phyloP scores from a whole-genome alignment of 1,140 invertebrate species.

The Ceratosolen solmsi region DNA sequence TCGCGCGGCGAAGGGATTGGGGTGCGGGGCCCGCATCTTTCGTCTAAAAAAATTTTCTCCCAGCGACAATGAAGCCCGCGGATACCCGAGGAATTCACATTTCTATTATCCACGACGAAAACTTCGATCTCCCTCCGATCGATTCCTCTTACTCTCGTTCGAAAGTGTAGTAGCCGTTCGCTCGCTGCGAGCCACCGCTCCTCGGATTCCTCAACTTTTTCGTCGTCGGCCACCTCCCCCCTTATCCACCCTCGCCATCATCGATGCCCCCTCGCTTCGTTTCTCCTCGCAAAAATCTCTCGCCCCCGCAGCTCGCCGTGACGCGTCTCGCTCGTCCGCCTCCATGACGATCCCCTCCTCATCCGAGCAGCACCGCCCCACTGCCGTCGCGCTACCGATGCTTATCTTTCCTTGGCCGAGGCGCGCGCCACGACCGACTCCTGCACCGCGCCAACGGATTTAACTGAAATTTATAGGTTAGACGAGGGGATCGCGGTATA shows the following conservation, averaged over 20 bases:
- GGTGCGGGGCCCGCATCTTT: no score
- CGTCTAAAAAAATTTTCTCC: background rate
- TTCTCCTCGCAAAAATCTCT: no score
- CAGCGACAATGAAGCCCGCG: background rate
- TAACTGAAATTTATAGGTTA: background rate
- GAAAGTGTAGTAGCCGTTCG: constrained; percentile 4
- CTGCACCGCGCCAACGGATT: background rate
- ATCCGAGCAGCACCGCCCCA: no score
- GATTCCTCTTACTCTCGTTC: constrained; percentile 19
- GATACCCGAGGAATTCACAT: background rate
- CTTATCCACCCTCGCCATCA: no score
- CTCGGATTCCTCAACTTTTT: constrained; percentile 1
- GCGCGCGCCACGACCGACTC: background rate
- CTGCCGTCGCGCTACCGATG: background rate
- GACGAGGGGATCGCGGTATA: no score
- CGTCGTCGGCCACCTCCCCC: background rate
- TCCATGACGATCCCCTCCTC: no score
- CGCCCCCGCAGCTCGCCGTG: no score
- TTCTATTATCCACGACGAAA: constrained; percentile 22
- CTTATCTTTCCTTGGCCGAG: background rate
- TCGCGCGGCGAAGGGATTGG: no score
- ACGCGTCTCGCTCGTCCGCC: no score
- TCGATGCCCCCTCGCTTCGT: no score
- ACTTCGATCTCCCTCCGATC: background rate
- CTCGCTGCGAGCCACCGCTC: background rate